Conservation (phyloP, 2,113 vertebrate genomes). For the Butorides virescens region DNA sequence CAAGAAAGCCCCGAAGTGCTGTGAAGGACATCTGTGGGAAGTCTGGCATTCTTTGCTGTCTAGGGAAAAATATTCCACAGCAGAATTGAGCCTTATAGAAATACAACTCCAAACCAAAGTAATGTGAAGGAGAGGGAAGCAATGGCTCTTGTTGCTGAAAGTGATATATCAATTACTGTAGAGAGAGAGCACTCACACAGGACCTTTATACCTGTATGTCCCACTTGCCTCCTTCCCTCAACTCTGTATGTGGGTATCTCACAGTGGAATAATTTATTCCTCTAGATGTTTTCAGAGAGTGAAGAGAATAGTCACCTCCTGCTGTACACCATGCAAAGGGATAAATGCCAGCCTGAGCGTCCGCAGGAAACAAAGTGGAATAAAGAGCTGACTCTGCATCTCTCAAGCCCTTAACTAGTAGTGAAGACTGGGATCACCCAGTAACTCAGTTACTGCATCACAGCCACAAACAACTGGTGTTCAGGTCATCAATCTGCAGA, state of each 20-base stretch:
- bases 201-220: not conserved
- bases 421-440: not conserved
- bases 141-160: not conserved
- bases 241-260: not conserved
- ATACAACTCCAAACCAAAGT: not conserved
- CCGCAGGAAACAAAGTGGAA: not conserved
- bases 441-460: not conserved
- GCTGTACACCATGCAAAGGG: not conserved
- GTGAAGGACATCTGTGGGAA: not conserved
- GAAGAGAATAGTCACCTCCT: not conserved
- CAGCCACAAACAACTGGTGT: not conserved
- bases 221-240: not conserved
- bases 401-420: not conserved
- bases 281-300: not conserved
- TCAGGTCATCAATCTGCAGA: not conserved
- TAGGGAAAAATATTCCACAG: not conserved
- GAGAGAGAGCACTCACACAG: not conserved
- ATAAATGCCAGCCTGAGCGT: not conserved
- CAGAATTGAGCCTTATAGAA: not conserved
- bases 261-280: not conserved
- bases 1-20: not conserved
- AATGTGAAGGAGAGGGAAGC: not conserved
- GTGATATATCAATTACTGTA: not conserved
- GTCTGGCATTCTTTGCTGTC: not conserved
- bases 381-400: not conserved